Conservation (phyloP, 2,888 invertebrate species). For the Parnassius smintheus region DNA sequence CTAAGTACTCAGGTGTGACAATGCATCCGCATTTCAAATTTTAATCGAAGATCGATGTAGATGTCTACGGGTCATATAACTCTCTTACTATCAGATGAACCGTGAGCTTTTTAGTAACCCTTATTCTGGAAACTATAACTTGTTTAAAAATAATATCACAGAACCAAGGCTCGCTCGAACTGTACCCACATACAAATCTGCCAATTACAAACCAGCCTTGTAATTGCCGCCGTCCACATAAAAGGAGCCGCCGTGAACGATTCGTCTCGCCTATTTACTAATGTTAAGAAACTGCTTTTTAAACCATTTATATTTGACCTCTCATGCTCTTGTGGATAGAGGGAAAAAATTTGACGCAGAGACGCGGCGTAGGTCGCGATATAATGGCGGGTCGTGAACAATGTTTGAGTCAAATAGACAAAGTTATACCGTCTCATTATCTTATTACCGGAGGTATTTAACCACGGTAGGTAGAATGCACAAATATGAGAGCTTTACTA, state of each 20-base stretch:
- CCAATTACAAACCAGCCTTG: slow-evolving; percentile 60
- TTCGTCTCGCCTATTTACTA: slow-evolving; percentile 72
- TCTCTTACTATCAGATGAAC: no score
- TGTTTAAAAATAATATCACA: slow-evolving; percentile 15
- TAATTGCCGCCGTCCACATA: slow-evolving; percentile 58
- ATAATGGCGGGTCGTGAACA: slow-evolving; percentile 38
- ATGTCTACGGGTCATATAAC: no score
- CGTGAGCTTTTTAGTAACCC: no score
- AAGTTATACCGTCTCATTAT: slow-evolving; percentile 70
- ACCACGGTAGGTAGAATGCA: slow-evolving; percentile 5
- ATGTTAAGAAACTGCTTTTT: slow-evolving; percentile 48
- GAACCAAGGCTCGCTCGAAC: slow-evolving; percentile 36
- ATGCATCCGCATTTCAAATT: no score
- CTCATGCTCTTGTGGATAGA: slow-evolving; percentile 3
- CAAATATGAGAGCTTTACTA: neutral
- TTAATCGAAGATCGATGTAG: no score
- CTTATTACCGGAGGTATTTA: slow-evolving; percentile 50
- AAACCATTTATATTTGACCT: slow-evolving; percentile 46
- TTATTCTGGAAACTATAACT: no score
- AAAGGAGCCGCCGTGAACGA: slow-evolving; percentile 73
- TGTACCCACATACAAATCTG: slow-evolving; percentile 46
- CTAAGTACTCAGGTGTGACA: no score
- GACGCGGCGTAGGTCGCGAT: neutral
- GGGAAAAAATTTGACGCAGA: neutral
- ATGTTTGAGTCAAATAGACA: slow-evolving; percentile 63